phyloP scores from a whole-genome alignment of 2,797 vertebrate genomes.

The Linurgus olivaceus region DNA sequence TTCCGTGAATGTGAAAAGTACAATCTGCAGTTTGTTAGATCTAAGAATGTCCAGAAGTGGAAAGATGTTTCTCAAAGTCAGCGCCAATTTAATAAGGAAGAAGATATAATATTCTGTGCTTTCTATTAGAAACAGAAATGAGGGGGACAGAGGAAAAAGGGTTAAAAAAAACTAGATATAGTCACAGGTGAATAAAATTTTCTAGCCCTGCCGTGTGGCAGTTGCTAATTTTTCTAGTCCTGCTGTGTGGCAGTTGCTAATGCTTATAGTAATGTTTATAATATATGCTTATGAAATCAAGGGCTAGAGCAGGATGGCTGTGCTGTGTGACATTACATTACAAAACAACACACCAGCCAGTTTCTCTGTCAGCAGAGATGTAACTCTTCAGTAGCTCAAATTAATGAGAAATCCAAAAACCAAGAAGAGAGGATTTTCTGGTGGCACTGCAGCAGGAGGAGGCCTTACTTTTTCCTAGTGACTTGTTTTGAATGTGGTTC shows the following conservation, averaged over 20 bases:
- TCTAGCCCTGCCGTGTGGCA: neutral
- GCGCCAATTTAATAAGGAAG: neutral
- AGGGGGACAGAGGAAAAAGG: neutral
- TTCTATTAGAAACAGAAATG: neutral
- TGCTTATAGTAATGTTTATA: neutral
- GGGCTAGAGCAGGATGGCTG: neutral
- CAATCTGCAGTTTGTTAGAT: neutral
- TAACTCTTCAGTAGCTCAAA: conserved; percentile 17
- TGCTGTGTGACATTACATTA: neutral
- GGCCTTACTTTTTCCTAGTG: neutral
- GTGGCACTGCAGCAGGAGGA: neutral
- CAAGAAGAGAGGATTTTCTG: neutral
- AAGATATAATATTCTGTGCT: neutral
- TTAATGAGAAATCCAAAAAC: neutral
- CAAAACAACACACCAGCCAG: neutral
- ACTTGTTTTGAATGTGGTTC: neutral
- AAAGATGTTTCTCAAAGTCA: neutral
- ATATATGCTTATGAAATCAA: neutral
- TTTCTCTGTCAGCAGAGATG: neutral
- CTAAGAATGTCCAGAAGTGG: neutral
- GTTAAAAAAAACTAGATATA: neutral
- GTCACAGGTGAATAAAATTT: neutral
- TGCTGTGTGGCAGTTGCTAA: neutral
- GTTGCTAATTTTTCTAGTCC: neutral
- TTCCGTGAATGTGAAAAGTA: neutral